phyloP scores from a whole-genome alignment of 2,113 vertebrate species.

The Toxotes chatareus region DNA sequence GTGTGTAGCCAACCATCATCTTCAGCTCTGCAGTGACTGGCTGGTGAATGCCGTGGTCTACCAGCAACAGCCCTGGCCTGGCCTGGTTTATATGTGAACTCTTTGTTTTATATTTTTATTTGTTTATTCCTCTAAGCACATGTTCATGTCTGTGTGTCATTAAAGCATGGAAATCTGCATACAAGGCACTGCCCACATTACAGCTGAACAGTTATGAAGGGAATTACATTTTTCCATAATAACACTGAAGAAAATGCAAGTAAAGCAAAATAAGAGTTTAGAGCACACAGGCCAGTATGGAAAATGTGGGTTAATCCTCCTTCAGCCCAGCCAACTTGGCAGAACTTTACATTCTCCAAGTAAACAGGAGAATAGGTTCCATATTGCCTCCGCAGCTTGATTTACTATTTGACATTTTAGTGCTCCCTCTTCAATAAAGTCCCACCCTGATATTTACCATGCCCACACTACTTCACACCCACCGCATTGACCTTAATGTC shows the following conservation, averaged over 20 bases:
- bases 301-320: slow-evolving; percentile 82
- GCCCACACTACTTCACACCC: slow-evolving; percentile 26
- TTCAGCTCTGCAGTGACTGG: slow-evolving; percentile 1
- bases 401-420: slow-evolving; percentile 67
- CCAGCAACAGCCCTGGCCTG: not conserved
- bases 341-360: slow-evolving; percentile 64
- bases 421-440: slow-evolving; percentile 63
- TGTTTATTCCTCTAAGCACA: slow-evolving; percentile 26
- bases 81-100: not conserved
- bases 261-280: slow-evolving; percentile 70
- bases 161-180: slow-evolving; percentile 38
- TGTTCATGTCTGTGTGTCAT: slow-evolving; percentile 48
- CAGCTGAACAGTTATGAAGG: slow-evolving; percentile 39
- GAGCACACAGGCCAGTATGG: slow-evolving; percentile 69
- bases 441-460: slow-evolving; percentile 59
- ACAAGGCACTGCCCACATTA: slow-evolving; percentile 21
- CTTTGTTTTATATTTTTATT: slow-evolving; percentile 14
- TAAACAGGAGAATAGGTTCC: slow-evolving; percentile 80
- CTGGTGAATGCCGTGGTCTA: slow-evolving; percentile 18
- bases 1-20: not conserved
- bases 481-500: not conserved
- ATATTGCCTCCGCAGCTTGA: slow-evolving; percentile 68
- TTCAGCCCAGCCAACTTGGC: slow-evolving; percentile 78
- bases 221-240: slow-evolving; percentile 60
- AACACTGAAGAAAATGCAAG: slow-evolving; percentile 70